A percentile compares a stretch with the other conserved stretches of the same genome.
phyloP scores from a whole-genome alignment of 2,113 vertebrate genomes.

The Electrona antarctica region DNA sequence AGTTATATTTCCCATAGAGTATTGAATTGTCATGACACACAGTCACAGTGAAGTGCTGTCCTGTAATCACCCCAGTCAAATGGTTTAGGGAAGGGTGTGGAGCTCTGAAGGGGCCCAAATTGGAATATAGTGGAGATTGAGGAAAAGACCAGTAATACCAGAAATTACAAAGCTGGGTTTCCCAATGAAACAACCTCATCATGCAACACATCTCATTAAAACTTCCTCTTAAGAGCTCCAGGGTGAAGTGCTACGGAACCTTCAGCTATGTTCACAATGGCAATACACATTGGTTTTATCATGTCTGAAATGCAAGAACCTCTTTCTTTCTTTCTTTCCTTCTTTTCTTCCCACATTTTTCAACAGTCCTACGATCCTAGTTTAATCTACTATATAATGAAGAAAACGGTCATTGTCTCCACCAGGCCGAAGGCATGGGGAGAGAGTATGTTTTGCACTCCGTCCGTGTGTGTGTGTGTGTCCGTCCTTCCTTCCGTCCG shows the following conservation, averaged over 20 bases:
- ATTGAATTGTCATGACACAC: background rate
- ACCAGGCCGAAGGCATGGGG: no score
- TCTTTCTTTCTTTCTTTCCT: no score
- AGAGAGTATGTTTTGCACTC: no score
- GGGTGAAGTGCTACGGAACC: slow-evolving; percentile 5
- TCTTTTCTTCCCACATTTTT: no score
- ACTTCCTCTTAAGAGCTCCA: slow-evolving; percentile 2
- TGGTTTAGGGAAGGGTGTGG: slow-evolving; percentile 29
- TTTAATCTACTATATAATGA: no score
- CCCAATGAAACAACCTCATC: slow-evolving; percentile 55
- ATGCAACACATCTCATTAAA: slow-evolving; percentile 48
- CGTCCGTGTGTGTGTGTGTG: no score
- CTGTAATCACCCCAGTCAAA: background rate
- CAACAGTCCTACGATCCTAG: no score
- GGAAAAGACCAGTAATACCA: slow-evolving; percentile 51
- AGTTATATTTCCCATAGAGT: background rate
- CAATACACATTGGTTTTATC: no score
- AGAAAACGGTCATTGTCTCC: no score
- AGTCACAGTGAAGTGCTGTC: background rate
- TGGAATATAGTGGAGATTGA: slow-evolving; percentile 18
- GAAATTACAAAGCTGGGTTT: slow-evolving; percentile 51
- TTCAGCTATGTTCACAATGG: background rate
- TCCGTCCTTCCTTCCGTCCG: no score
- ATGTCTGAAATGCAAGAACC: no score
- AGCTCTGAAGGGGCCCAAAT: slow-evolving; percentile 1